Conservation (phyloP, 2,797 vertebrate genomes). For the Pangasius macronema region DNA sequence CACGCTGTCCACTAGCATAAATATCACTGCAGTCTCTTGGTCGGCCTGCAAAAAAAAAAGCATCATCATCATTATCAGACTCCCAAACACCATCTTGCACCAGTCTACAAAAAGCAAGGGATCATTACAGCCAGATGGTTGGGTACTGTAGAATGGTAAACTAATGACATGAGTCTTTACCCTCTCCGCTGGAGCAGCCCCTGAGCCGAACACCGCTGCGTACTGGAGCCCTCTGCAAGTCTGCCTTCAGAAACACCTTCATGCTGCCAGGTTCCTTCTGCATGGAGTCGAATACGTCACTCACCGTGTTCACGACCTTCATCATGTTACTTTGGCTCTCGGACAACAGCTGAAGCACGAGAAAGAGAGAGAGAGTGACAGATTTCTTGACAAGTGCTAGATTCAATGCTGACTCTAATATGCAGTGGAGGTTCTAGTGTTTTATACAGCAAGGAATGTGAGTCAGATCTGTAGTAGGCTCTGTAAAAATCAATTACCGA, state of each 20-base stretch:
- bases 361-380: background rate
- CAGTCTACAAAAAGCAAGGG: slow-evolving; percentile 13
- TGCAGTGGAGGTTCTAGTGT: background rate
- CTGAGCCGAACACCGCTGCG: slow-evolving; percentile 66
- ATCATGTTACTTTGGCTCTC: slow-evolving; percentile 84
- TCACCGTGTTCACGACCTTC: slow-evolving; percentile 79
- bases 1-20: slow-evolving; percentile 75
- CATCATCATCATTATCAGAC: background rate
- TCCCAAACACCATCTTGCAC: background rate
- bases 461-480: slow-evolving; percentile 8
- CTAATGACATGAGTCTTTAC: slow-evolving; percentile 51
- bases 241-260: slow-evolving; percentile 77
- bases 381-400: background rate
- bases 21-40: slow-evolving; percentile 90
- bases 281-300: slow-evolving; percentile 77
- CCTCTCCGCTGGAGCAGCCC: slow-evolving; percentile 74
- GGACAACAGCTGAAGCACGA: slow-evolving; percentile 74
- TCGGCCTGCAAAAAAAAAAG: slow-evolving; percentile 70
- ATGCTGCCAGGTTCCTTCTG: slow-evolving; percentile 73
- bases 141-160: slow-evolving; percentile 3
- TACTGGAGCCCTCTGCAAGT: slow-evolving; percentile 76
- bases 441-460: slow-evolving; percentile 36
- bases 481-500: slow-evolving; percentile 33
- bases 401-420: background rate
- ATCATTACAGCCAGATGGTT: slow-evolving; percentile 42